These are phyloP conservation scores for Bujurquina vittata DNA, from an alignment of 2,113 vertebrate species.

Conservation along the genomic window DNA sequence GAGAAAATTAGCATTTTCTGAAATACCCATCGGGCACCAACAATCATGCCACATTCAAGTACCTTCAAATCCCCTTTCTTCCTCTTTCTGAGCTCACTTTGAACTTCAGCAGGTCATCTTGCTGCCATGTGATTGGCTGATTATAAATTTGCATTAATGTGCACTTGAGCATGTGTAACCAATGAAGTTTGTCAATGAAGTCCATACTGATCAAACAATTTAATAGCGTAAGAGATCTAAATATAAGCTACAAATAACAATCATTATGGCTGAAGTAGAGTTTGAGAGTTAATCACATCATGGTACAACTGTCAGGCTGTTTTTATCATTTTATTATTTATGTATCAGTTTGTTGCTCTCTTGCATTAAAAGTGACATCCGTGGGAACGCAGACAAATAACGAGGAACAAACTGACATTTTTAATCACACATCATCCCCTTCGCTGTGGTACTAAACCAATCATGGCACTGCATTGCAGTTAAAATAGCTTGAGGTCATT, in stretches of 20 bases:
- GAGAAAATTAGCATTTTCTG: background rate
- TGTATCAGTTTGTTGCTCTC: background rate
- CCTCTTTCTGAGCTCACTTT: background rate
- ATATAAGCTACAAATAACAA: background rate
- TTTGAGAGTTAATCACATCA: background rate
- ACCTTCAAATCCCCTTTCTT: background rate
- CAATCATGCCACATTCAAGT: too few species aligned
- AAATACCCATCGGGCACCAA: background rate
- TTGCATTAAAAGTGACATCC: conserved; percentile 52
- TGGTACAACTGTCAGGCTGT: conserved; percentile 13
- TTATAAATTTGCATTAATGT: background rate
- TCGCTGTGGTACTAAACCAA: conserved; percentile 26
- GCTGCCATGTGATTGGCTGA: background rate
- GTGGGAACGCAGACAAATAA: conserved; percentile 57
- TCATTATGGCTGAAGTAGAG: background rate
- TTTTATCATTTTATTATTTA: conserved; percentile 3
- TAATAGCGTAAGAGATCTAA: background rate
- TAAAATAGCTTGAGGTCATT: conserved; percentile 72
- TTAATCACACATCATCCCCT: conserved; percentile 34
- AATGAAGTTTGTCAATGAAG: background rate
- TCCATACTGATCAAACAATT: background rate
- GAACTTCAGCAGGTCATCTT: background rate
- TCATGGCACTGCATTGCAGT: conserved; percentile 24
- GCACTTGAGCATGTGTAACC: too few species aligned
- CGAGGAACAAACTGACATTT: conserved; percentile 40